Evolutionary conservation across 2,888 invertebrate species (phyloP).

Genomic region (Eustalomyia histrio): DNA sequence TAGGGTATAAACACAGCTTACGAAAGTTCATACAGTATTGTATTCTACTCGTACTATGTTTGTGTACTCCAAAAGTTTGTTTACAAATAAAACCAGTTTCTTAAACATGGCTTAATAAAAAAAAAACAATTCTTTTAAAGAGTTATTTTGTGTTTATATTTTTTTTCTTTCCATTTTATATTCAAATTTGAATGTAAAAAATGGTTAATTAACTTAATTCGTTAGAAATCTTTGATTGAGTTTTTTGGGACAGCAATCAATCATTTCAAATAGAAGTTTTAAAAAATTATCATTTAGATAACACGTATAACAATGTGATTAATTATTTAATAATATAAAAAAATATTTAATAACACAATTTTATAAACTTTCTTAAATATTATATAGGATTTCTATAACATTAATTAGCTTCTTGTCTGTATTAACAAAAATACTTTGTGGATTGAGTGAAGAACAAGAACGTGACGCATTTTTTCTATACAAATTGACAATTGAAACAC

Average conservation of each 20-base stretch:
- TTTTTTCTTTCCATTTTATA: background rate
- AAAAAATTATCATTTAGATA: background rate
- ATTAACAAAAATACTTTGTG: too few relatives aligned
- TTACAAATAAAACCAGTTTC: constrained; percentile 53
- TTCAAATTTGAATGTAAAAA: background rate
- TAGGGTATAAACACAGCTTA: constrained; percentile 14
- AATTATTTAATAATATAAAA: background rate
- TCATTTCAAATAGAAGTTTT: background rate
- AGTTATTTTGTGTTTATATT: background rate
- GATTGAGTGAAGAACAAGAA: too few relatives aligned
- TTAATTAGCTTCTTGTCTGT: too few relatives aligned
- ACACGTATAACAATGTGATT: background rate
- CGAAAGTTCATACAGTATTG: constrained; percentile 31
- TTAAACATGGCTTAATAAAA: background rate
- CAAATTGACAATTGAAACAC: too few relatives aligned
- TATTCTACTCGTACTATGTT: background rate
- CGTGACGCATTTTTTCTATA: too few relatives aligned
- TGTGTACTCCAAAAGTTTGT: constrained; percentile 32
- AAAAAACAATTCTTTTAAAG: constrained; percentile 1
- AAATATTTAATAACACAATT: background rate
- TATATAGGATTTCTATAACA: too few relatives aligned
- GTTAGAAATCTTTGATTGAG: background rate
- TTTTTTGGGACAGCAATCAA: constrained; percentile 4
- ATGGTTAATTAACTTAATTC: constrained; percentile 9
- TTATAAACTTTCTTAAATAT: too few relatives aligned